These are phyloP conservation scores for Steatocranus sp. DNA, from an alignment of 2,797 vertebrate genomes.

Conservation along the genomic window DNA sequence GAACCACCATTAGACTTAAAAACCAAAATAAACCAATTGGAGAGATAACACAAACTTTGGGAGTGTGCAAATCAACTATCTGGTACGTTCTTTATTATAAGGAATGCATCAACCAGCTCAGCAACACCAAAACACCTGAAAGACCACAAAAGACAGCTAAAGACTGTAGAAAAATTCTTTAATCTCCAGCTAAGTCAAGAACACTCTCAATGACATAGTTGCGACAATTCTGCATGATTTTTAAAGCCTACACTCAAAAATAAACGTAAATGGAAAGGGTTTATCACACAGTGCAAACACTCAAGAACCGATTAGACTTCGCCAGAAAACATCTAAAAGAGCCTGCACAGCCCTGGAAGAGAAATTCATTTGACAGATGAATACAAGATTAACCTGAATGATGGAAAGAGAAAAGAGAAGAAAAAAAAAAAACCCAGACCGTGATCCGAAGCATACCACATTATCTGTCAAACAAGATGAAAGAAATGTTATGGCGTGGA, in stretches of 20 bases:
- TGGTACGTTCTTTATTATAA: not conserved
- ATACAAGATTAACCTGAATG: not conserved
- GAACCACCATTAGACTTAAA: not conserved
- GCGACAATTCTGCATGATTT: not conserved
- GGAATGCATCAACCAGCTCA: not conserved
- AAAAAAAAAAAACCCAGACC: not conserved
- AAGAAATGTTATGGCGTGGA: not conserved
- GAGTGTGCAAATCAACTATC: not conserved
- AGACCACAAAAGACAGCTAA: not conserved
- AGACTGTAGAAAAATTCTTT: not conserved
- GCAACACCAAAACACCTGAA: not conserved
- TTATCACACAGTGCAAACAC: not conserved
- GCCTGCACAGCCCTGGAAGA: not conserved
- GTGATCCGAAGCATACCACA: not conserved
- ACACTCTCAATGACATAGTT: not conserved
- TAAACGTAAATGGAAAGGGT: not conserved
- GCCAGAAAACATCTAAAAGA: not conserved
- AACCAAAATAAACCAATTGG: not conserved
- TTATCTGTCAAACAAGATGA: not conserved
- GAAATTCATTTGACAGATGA: not conserved
- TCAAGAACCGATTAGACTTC: not conserved
- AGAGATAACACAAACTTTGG: not conserved
- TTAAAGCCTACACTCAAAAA: not conserved
- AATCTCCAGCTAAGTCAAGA: not conserved
- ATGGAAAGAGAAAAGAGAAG: not conserved